Percentiles rank a stretch among this genome's conserved stretches.
phyloP scores from a whole-genome alignment of 1,140 invertebrate species.

The Dendrolimus kikuchii region DNA sequence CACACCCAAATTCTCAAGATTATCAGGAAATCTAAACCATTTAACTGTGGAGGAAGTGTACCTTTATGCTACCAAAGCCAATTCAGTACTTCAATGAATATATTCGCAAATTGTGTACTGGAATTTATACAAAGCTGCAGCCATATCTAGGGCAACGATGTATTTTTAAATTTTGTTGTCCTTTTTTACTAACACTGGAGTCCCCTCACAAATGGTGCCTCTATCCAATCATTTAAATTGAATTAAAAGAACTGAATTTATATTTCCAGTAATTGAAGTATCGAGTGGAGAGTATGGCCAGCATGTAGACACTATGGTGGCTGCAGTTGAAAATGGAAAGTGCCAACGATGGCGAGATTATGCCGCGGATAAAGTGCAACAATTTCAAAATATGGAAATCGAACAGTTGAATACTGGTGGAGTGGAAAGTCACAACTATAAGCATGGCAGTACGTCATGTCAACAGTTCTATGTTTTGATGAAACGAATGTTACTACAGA shows the following conservation, averaged over 20 bases:
- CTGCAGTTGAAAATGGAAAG: constrained; percentile 75
- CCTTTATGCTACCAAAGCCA: too few species aligned
- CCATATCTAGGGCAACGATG: too few species aligned
- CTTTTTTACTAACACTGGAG: too few species aligned
- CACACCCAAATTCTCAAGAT: too few species aligned
- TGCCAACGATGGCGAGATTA: constrained; percentile 65
- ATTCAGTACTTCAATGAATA: too few species aligned
- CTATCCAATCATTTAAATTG: constrained; percentile 1
- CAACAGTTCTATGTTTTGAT: constrained; percentile 79
- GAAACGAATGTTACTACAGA: constrained; percentile 80
- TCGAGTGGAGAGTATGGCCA: constrained; percentile 83
- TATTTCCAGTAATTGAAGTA: constrained; percentile 81
- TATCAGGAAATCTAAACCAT: too few species aligned
- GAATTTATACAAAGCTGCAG: too few species aligned
- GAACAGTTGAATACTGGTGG: constrained; percentile 39
- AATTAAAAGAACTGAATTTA: background rate
- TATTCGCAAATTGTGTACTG: too few species aligned
- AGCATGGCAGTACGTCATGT: constrained; percentile 73
- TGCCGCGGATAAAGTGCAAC: constrained; percentile 13
- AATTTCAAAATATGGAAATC: constrained; percentile 30
- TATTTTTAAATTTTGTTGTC: too few species aligned
- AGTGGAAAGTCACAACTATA: constrained; percentile 58
- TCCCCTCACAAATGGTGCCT: too few species aligned
- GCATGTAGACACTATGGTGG: constrained; percentile 76
- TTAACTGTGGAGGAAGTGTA: too few species aligned